Evolutionary conservation across 2,888 invertebrate species (phyloP).

Genomic region (Calliscelio sp.): DNA sequence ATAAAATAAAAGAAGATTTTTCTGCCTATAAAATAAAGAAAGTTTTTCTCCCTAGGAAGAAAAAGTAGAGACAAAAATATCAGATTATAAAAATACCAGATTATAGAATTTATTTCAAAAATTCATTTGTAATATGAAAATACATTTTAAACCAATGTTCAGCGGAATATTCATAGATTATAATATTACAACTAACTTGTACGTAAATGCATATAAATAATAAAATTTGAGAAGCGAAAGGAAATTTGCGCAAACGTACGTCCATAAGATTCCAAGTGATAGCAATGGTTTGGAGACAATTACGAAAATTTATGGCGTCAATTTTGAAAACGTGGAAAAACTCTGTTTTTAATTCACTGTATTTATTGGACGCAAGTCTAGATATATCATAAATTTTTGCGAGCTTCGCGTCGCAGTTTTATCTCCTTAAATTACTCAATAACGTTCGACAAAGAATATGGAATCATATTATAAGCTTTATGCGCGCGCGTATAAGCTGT

Average conservation of each 20-base stretch:
- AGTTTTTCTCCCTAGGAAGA: too few relatives aligned
- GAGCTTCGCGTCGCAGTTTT: slow-evolving; percentile 25
- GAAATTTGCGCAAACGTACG: not conserved
- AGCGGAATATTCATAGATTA: too few relatives aligned
- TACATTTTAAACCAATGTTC: too few relatives aligned
- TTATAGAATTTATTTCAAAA: too few relatives aligned
- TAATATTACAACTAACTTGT: not conserved
- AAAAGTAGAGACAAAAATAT: too few relatives aligned
- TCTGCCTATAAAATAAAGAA: too few relatives aligned
- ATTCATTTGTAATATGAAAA: too few relatives aligned
- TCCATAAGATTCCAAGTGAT: not conserved
- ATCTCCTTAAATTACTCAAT: slow-evolving; percentile 60
- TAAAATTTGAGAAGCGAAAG: not conserved
- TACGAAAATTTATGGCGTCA: slow-evolving; percentile 24
- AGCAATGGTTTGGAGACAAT: slow-evolving; percentile 29
- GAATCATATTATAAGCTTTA: slow-evolving; percentile 60
- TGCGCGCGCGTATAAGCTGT: slow-evolving; percentile 53
- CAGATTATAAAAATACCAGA: too few relatives aligned
- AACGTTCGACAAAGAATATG: slow-evolving; percentile 54
- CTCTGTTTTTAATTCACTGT: slow-evolving; percentile 13
- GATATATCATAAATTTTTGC: slow-evolving; percentile 39
- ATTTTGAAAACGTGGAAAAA: slow-evolving; percentile 19
- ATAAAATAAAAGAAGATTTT: too few relatives aligned
- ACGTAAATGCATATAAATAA: not conserved
- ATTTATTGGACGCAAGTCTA: slow-evolving; percentile 23